These are phyloP conservation scores for Drosophila pegasa DNA, from an alignment of 2,888 invertebrate genomes.

Conservation along the genomic window DNA sequence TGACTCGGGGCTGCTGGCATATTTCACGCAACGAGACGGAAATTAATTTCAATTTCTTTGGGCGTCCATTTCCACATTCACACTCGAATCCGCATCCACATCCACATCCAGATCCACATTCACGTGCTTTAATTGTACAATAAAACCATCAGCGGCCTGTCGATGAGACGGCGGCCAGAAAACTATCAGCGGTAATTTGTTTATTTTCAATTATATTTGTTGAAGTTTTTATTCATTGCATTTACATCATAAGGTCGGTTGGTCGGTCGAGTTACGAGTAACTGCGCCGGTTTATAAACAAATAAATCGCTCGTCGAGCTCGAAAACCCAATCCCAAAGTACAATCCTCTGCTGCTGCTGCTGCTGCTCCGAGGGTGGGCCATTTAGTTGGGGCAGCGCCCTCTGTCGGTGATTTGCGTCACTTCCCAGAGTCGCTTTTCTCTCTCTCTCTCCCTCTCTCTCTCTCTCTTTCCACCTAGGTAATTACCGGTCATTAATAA, in stretches of 20 bases:
- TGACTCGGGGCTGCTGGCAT: constrained; percentile 49
- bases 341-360: constrained; percentile 7
- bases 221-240: constrained; percentile 76
- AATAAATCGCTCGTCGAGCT: constrained; percentile 54
- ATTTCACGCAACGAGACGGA: constrained; percentile 68
- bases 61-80: constrained; percentile 3
- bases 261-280: constrained; percentile 26
- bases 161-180: constrained; percentile 29
- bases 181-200: constrained; percentile 67
- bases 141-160: constrained; percentile 71
- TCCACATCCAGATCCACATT: constrained; percentile 11
- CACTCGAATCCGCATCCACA: neutral
- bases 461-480: constrained; percentile 41
- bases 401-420: constrained; percentile 51
- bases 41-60: constrained; percentile 63
- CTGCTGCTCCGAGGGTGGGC: constrained; percentile 37
- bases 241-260: constrained; percentile 43
- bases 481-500: constrained; percentile 79
- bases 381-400: constrained; percentile 55
- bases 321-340: neutral
- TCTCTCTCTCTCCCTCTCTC: neutral
- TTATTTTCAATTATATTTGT: constrained; percentile 77
- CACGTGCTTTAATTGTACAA: constrained; percentile 67
- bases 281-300: constrained; percentile 43
- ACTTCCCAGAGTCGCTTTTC: constrained; percentile 43